Conservation (phyloP, 2,888 invertebrate species). For the Tinea trinotella region DNA sequence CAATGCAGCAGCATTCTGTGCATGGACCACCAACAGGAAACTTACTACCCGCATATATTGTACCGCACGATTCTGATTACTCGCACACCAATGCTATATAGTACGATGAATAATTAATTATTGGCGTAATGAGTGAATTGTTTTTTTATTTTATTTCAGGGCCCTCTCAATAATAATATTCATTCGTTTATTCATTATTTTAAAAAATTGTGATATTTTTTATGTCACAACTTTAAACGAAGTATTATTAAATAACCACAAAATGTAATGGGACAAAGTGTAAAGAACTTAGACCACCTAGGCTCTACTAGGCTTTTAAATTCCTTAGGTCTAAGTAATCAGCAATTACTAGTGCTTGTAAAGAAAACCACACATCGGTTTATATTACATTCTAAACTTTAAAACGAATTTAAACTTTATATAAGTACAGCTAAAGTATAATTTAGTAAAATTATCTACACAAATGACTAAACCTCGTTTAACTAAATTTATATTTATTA, state of each 20-base stretch:
- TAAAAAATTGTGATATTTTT: no score
- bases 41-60: background rate
- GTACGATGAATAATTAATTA: background rate
- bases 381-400: background rate
- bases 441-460: no score
- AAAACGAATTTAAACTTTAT: background rate
- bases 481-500: no score
- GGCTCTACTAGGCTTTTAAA: background rate
- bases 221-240: no score
- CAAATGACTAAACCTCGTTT: no score
- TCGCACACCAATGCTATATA: background rate
- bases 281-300: conserved; percentile 15
- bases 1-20: conserved; percentile 18
- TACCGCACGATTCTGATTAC: background rate
- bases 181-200: no score
- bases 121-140: no score
- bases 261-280: background rate
- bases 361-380: background rate
- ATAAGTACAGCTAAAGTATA: background rate
- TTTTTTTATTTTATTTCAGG: no score
- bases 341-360: conserved; percentile 11
- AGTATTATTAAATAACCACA: background rate
- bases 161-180: no score
- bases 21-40: conserved; percentile 16
- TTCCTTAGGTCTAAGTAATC: conserved; percentile 14